Evolutionary conservation across 2,797 vertebrate genomes (phyloP), one percentile per base, ranked within the genome.

Genomic region (Ctenosaura bakeri): DNA sequence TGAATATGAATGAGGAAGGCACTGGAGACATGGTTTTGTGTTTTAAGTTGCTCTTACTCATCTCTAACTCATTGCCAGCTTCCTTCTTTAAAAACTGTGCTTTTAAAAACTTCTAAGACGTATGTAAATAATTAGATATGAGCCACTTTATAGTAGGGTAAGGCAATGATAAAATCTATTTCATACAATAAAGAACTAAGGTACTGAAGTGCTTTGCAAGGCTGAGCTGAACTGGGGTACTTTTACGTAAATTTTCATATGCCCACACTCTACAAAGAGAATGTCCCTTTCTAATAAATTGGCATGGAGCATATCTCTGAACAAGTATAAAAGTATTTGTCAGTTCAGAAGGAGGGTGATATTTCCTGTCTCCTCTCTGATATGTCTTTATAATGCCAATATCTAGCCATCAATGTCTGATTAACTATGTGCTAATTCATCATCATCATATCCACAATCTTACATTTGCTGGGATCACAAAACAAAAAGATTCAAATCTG

Each of bases 1-100:
- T 78, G 94, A 93, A 91, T 77, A 92, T 86, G 91, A 91, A 89
- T 16, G 89, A 94, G 92, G 86, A 83, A 69, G 42, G 87, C 90
- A 89, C 71, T 80, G 84, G 89, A 89, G 90, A 90, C 69, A 88
- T 77, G 90, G 78, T 90, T 80, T 78, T 92, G 82, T 64, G 66
- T 90, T 93, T 93, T 42, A 80, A 82, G 71, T 73, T 91, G 91
- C 88, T 87, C 78, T 92, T 62, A 1, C 7, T 88, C 82, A 90
- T 83, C 91, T 90, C 79, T 80, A 93, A 93, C 92, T 92, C 83
- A 81, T 84, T 91, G 69, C 66, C 24, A 46, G 90, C 56, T 62
- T 81, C 73, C 78, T 80, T 89, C 64, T 32, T 32, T 32, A 69
- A 69, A 10, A 32, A 9, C 66, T 69, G 64, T 32, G 32, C 29